Base-by-base conservation (phyloP, 1,140 invertebrate species). In the Yoshiicerus persimilis region DNA sequence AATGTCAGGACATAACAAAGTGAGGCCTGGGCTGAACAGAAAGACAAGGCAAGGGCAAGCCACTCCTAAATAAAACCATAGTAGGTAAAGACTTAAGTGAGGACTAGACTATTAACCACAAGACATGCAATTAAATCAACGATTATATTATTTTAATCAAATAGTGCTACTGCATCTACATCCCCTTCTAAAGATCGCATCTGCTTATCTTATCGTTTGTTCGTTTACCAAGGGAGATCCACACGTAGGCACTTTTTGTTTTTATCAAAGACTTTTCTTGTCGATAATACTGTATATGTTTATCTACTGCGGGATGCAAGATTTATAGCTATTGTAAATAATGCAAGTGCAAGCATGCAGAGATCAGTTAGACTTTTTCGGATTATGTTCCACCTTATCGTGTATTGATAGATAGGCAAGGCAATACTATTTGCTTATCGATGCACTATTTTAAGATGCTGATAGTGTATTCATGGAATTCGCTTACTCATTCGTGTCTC, bases 31-130 rank as follows among this genome's bases (percentile, higher is more conserved):
- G 11, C 13, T 47, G 47, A n/a, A n/a, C n/a, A n/a, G n/a, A n/a
- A 4, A 56, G 47, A 56, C 13, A 56, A 56, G 41, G 16, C 11
- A 47, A 47, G 11, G 70, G 32, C 6, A 36, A 20, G 30, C 75
- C 75, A 80, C 75, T 80, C 75, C 75, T 80, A 80, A 25, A 80
- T 23, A 80, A 56, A 80, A 80, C 34, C 75, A 38, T 80, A 80
- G 30, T n/a, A 80, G 75, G 75, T 38, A 80, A 80, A 80, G 32
- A 32, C 20, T 20, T 80, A 80, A 80, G 32, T 36, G 75, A 30
- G 32, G 70, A 80, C 75, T 80, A n/a, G 47, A 56, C 47, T 56
- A 56, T 56, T 56, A 70, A 70, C 66, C 27, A 70, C 27, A 16
- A 70, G 66, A 70, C 66, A 70, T 30, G 25, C 66, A 70, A 80